Conservation (phyloP, 2,888 invertebrate species). For the Torymus tubicola region DNA sequence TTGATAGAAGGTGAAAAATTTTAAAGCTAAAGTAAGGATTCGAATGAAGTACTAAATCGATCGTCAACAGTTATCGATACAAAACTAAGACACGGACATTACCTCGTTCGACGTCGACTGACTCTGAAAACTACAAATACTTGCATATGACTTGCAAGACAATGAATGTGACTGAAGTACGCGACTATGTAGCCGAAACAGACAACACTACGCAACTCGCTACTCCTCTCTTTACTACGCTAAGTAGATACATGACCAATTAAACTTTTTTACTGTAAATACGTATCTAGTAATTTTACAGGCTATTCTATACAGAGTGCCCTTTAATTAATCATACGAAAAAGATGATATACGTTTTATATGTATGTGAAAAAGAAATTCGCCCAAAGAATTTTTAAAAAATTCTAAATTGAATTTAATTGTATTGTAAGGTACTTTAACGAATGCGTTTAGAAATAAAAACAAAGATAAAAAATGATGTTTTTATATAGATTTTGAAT, state of each 20-base stretch:
- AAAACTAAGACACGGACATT: conserved; percentile 57
- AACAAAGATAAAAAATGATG: conserved; percentile 1
- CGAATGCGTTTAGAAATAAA: neutral
- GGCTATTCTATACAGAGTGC: conserved; percentile 73
- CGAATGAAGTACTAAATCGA: conserved; percentile 49
- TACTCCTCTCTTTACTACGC: conserved; percentile 70
- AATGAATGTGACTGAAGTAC: conserved; percentile 69
- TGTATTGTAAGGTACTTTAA: conserved; percentile 26
- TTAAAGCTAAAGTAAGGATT: conserved; percentile 35
- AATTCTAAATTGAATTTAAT: conserved; percentile 29
- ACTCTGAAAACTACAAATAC: conserved; percentile 47
- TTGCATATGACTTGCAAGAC: conserved; percentile 55
- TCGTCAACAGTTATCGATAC: conserved; percentile 44
- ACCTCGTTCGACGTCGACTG: conserved; percentile 59
- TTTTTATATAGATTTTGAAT: conserved; percentile 38
- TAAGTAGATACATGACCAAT: conserved; percentile 74
- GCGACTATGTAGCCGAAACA: conserved; percentile 70
- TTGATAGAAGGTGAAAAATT: conserved; percentile 12
- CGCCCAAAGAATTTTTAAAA: conserved; percentile 25
- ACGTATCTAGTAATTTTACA: conserved; percentile 74
- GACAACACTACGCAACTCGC: conserved; percentile 73
- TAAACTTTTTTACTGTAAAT: conserved; percentile 76
- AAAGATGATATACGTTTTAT: conserved; percentile 36
- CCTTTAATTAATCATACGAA: conserved; percentile 60
- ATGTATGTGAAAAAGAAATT: conserved; percentile 32